These are phyloP conservation scores for Glaucidium brasilianum DNA, from an alignment of 2,113 vertebrate genomes.

Conservation along the genomic window DNA sequence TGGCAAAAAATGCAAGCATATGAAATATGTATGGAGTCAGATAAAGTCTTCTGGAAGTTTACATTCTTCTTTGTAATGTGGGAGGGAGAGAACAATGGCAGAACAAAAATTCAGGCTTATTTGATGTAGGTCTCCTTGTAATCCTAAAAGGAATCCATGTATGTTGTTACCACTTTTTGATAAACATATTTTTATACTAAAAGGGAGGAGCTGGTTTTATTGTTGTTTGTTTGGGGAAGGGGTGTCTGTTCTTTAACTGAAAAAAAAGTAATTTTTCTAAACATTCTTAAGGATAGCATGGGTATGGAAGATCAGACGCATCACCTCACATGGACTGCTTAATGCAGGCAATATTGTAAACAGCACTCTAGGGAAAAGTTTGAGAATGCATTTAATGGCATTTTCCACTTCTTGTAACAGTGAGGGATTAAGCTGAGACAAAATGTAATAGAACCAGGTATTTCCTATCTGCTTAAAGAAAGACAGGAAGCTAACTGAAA, in stretches of 20 bases:
- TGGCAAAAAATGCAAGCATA: not conserved
- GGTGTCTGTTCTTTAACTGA: not conserved
- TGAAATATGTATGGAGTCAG: not conserved
- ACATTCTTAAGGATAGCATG: conserved; percentile 12
- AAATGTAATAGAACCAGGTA: conserved; percentile 63
- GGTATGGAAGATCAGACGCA: not conserved
- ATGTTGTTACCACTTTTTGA: not conserved
- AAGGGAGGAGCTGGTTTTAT: not conserved
- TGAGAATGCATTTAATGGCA: conserved; percentile 75
- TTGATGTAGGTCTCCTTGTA: not conserved
- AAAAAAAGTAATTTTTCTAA: not conserved
- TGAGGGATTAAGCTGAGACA: conserved; percentile 70
- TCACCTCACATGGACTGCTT: conserved; percentile 15
- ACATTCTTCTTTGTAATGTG: not conserved
- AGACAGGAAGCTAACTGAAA: conserved; percentile 23
- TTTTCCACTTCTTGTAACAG: conserved; percentile 74
- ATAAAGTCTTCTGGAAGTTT: not conserved
- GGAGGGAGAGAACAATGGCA: not conserved
- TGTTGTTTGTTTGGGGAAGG: not conserved
- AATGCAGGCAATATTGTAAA: conserved; percentile 64
- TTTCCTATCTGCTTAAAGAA: conserved; percentile 38
- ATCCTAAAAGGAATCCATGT: not conserved
- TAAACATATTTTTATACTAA: not conserved
- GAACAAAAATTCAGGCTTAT: not conserved
- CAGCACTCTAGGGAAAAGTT: conserved; percentile 64